Evolutionary conservation across 2,113 vertebrate genomes (phyloP).

Genomic region (Andinoacara biseriatus): DNA sequence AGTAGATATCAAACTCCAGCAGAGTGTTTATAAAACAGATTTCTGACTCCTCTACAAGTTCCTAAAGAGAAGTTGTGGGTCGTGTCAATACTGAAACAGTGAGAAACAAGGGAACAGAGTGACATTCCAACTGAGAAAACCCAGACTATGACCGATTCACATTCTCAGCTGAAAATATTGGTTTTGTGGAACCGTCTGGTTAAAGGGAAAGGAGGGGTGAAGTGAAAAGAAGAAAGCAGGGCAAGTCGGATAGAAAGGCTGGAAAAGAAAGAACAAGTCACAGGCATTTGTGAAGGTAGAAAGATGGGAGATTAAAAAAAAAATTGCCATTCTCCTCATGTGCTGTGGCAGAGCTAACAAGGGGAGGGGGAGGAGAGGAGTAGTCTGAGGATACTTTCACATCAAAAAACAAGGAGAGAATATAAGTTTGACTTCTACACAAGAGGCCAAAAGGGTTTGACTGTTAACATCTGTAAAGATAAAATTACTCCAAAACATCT

Average conservation of each 20-base stretch:
- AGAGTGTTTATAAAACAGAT: conserved; percentile 24
- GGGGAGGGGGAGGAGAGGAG: background rate
- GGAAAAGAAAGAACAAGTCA: conserved; percentile 24
- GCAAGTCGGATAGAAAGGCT: conserved; percentile 14
- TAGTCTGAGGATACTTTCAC: conserved; percentile 14
- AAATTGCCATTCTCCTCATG: conserved; percentile 45
- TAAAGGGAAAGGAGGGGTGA: conserved; percentile 25
- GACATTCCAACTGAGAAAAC: conserved; percentile 19
- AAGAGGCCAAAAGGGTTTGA: conserved; percentile 42
- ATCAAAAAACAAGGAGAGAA: conserved; percentile 60
- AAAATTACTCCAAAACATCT: conserved; percentile 45
- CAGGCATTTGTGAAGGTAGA: conserved; percentile 19
- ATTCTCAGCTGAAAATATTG: conserved; percentile 36
- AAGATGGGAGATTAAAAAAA: conserved; percentile 55
- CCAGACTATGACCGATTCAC: conserved; percentile 24
- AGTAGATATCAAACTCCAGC: conserved; percentile 24
- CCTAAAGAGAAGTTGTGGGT: background rate
- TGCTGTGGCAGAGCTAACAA: conserved; percentile 31
- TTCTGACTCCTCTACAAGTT: conserved; percentile 14
- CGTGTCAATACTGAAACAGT: background rate
- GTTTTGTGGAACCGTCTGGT: conserved; percentile 56
- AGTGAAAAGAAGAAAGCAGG: background rate
- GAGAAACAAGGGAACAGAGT: conserved; percentile 7
- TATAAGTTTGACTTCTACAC: conserved; percentile 67
- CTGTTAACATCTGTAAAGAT: conserved; percentile 72